Evolutionary conservation across 2,797 vertebrate species (phyloP), one percentile per base, ranked within the genome.

Genomic region (Aphelocoma californica): DNA sequence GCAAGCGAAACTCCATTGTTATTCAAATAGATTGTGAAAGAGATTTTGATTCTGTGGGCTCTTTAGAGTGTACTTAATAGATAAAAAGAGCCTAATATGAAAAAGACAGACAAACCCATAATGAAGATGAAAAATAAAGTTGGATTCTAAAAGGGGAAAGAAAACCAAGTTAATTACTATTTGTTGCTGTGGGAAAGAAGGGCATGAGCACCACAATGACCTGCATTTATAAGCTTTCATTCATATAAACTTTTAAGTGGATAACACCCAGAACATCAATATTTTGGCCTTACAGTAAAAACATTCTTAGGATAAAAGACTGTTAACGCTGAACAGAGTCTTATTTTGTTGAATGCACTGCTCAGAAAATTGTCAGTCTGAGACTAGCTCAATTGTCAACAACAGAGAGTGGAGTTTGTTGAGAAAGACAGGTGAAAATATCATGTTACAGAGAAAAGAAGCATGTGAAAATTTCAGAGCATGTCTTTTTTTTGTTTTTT

Each of bases 371-470:
- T 86, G 71, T 95, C 57, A 38, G 26, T 79, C 83, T 91, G 42
- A 71, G 53, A 75, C 38, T 40, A 47, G 58, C 61, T 29, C 67
- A 75, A 85, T 97, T 93, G 93, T 93, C 85, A 94, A 86, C 65
- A 83, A 84, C 88, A 93, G 88, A 44, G 71, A 95, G 66, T 67
- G 81, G 80, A 86, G 58, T 71, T 80, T 94, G 66, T 84, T 3
- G 2, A 88, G 81, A 93, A 96, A 90, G 87, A 95, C 95, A 97
- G 96, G 96, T 97, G 97, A 96, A 96, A 95, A 65, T 96, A 95
- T 93, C 92, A 87, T 50, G n/a, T 97, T 97, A 87, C 95, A 96
- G 31, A 31, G 54, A 81, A 94, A 94, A 92, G 57, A 82, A 58
- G 71, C 78, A 57, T 34, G 56, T 95, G 86, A 96, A 96, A 82